Evolutionary conservation across 2,888 invertebrate genomes (phyloP).

Genomic region (Archaeoteleia sp.): DNA sequence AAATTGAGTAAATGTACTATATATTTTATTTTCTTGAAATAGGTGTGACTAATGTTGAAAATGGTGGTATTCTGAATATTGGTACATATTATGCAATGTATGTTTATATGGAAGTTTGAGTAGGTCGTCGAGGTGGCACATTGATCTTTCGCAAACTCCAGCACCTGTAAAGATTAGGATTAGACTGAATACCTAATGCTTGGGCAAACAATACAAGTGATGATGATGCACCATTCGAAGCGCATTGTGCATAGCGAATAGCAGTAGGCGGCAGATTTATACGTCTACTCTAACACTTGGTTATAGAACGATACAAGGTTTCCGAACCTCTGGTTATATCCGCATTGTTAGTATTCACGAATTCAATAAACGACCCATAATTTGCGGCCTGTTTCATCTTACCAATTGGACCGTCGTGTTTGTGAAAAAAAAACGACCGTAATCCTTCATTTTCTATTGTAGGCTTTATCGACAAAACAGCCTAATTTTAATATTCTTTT

Average conservation of each 20-base stretch:
- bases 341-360: slow-evolving; percentile 42
- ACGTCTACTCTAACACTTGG: slow-evolving; percentile 61
- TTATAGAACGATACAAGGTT: slow-evolving; percentile 56
- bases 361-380: slow-evolving; percentile 36
- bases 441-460: no score
- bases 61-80: no score
- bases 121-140: slow-evolving; percentile 35
- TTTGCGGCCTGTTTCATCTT: slow-evolving; percentile 17
- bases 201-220: slow-evolving; percentile 63
- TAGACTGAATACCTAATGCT: slow-evolving; percentile 58
- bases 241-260: slow-evolving; percentile 65
- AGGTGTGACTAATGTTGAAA: no score
- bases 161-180: slow-evolving; percentile 62
- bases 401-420: no score
- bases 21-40: no score
- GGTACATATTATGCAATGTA: slow-evolving; percentile 41
- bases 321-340: slow-evolving; percentile 58
- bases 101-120: slow-evolving; percentile 38
- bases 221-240: slow-evolving; percentile 65
- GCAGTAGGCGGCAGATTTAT: slow-evolving; percentile 68
- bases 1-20: no score
- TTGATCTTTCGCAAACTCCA: slow-evolving; percentile 53
- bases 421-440: no score
- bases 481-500: no score
- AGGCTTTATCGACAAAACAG: no score